phyloP scores from a whole-genome alignment of 2,888 invertebrate species.

The Eueremaeus valkanovi region DNA sequence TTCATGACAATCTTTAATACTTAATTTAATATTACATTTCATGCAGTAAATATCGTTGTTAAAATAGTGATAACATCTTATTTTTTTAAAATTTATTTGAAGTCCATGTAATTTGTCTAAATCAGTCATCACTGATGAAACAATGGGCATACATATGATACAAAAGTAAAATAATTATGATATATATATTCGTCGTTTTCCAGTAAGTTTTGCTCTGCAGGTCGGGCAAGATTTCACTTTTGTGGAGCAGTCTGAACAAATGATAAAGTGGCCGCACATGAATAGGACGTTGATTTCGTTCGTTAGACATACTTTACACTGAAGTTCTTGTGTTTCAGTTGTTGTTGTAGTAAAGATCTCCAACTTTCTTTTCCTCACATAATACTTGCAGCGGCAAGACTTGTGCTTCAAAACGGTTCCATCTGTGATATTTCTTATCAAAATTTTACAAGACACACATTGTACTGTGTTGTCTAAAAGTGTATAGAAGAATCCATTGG shows the following conservation, averaged over 20 bases:
- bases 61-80: no score
- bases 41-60: no score
- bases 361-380: not conserved
- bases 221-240: not conserved
- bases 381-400: no score
- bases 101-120: no score
- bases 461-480: not conserved
- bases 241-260: not conserved
- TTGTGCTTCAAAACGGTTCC: no score
- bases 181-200: not conserved
- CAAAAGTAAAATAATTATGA: no score
- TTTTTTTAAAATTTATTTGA: no score
- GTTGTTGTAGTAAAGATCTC: not conserved
- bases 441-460: not conserved
- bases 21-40: no score
- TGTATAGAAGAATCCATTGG: not conserved
- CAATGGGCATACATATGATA: no score
- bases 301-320: not conserved
- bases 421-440: no score
- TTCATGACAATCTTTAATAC: no score
- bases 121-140: no score
- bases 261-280: not conserved
- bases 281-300: not conserved
- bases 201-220: not conserved
- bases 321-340: not conserved